Base-by-base conservation (phyloP, 1,140 invertebrate genomes). In the Drosophila chauvacae region DNA sequence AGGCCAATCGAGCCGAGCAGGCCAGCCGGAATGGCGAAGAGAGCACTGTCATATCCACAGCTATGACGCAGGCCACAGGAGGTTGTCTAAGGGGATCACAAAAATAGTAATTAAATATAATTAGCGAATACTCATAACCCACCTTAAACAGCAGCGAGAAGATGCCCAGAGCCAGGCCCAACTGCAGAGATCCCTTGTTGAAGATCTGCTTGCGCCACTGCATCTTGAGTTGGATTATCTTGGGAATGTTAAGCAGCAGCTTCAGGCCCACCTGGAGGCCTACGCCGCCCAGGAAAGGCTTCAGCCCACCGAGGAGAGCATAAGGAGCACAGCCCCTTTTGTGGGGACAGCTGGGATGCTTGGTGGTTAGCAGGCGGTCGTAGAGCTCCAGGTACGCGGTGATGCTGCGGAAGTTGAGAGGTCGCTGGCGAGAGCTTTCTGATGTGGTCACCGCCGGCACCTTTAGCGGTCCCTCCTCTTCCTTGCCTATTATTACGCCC, bases 131-230 rank as follows among this genome's bases (percentile, higher is more conserved):
- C 7, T 30, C 28, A 30, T 0, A 30, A 30, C 30, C 9, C 93
- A 95, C 95, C 91, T 94, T 94, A 77, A 94, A 96, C 37, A 95
- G 68, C 20, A 93, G 93, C 16, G 94, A 92, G 82, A 95, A 96
- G 58, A 94, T 94, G 55, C 94, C 95, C 56, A 96, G 86, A 66
- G 95, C 95, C 44, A 93, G 74, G 13, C 94, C 95, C 57, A 96
- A 77, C 70, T 94, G 94, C 14, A 95, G 81, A 53, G 93, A 95
- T 56, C 93, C 92, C 78, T 87, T 93, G 65, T 93, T 94, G 64
- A 95, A 94, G 55, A 94, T 93, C 56, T 84, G 90, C 28, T 93
- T 93, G 4, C 94, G 71, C 71, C 93, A 86, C 59, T 93, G 92
- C 62, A 95, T 94, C 39, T 93, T 94, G 30, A 81, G 85, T 14